Conservation (phyloP, 2,888 invertebrate species). For the Nomada ruficornis region DNA sequence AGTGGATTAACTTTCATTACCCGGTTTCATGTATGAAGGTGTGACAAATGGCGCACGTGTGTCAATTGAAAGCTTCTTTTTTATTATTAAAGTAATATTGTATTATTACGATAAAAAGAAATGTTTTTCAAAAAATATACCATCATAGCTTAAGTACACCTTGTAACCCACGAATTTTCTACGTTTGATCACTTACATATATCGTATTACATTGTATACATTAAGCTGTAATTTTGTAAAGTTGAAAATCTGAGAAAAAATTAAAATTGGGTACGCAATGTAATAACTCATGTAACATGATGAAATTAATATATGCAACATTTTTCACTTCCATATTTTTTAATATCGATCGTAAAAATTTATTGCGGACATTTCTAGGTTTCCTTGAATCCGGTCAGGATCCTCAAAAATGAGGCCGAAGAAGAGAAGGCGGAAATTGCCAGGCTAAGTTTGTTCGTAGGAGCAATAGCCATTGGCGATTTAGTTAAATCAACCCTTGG, state of each 20-base stretch:
- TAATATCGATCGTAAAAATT: neutral
- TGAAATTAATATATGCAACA: neutral
- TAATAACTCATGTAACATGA: neutral
- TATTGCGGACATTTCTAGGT: slow-evolving; percentile 85
- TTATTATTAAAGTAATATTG: slow-evolving; percentile 9
- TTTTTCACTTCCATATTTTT: neutral
- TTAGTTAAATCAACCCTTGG: slow-evolving; percentile 99
- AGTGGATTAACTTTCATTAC: neutral
- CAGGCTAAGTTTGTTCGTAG: slow-evolving; percentile 98
- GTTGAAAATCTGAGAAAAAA: neutral
- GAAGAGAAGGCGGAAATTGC: slow-evolving; percentile 99
- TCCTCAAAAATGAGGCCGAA: slow-evolving; percentile 97
- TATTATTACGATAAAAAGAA: neutral
- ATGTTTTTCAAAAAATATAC: neutral
- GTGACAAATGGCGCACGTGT: slow-evolving; percentile 80
- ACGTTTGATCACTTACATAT: neutral
- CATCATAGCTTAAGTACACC: neutral
- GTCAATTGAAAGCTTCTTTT: slow-evolving; percentile 33
- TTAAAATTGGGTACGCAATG: neutral
- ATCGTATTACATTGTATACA: neutral
- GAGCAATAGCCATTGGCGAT: slow-evolving; percentile 99
- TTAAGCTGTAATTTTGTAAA: neutral
- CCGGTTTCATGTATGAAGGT: slow-evolving; percentile 48
- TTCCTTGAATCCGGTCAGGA: slow-evolving; percentile 96
- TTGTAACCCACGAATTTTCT: neutral